These are phyloP conservation scores for Eriosoma lanigerum DNA, from an alignment of 1,140 invertebrate genomes.

Conservation along the genomic window DNA sequence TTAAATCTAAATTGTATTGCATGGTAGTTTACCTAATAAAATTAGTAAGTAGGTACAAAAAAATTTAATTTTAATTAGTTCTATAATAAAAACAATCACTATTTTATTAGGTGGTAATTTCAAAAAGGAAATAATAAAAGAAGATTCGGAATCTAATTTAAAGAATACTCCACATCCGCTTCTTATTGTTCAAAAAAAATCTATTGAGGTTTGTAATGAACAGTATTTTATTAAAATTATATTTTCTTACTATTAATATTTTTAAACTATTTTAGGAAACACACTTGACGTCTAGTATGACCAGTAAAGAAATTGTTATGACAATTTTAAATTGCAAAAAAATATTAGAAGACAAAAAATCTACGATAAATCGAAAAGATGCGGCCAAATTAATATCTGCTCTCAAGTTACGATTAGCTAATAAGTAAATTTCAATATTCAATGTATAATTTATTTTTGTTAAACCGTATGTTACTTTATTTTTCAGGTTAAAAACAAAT, in stretches of 20 bases:
- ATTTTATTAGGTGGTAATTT: not conserved
- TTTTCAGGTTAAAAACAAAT: constrained; percentile 8
- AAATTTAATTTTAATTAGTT: too few relatives aligned
- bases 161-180: not conserved
- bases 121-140: constrained; percentile 2
- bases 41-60: too few relatives aligned
- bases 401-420: not conserved
- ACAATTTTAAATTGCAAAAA: constrained; percentile 10
- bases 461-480: too few relatives aligned
- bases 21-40: too few relatives aligned
- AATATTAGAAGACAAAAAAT: not conserved
- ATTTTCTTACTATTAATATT: too few relatives aligned
- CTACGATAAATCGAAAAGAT: not conserved
- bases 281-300: not conserved
- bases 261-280: constrained; percentile 1
- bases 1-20: too few relatives aligned
- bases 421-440: not conserved
- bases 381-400: not conserved
- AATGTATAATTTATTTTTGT: too few relatives aligned
- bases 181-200: not conserved
- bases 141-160: not conserved
- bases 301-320: not conserved
- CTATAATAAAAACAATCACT: too few relatives aligned
- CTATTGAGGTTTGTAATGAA: not conserved
- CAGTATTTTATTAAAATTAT: too few relatives aligned